A percentile compares a stretch with the other conserved stretches of the same genome.
Conservation (phyloP, 2,113 vertebrate species). For the Pelmatolapia mariae region DNA sequence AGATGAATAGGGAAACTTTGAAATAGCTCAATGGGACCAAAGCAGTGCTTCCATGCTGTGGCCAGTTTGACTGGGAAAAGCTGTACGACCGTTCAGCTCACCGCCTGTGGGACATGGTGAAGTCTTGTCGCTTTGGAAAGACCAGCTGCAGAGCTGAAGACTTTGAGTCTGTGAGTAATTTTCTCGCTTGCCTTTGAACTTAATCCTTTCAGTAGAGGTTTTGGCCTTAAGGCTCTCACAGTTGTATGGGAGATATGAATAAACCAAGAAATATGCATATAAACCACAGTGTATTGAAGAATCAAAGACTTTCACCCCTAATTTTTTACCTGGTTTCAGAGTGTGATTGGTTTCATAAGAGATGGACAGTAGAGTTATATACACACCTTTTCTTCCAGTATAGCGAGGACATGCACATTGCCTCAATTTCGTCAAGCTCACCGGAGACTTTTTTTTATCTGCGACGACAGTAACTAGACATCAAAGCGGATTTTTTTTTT, state of each 20-base stretch:
- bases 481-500: conserved; percentile 38
- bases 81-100: conserved; percentile 46
- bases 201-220: conserved; percentile 66
- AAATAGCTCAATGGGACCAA: conserved; percentile 7
- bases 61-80: conserved; percentile 51
- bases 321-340: conserved; percentile 41
- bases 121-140: conserved; percentile 56
- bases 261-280: conserved; percentile 67
- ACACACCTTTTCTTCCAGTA: conserved; percentile 2
- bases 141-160: conserved; percentile 61
- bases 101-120: conserved; percentile 67
- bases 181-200: conserved; percentile 70
- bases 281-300: conserved; percentile 50
- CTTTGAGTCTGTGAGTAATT: conserved; percentile 77
- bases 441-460: conserved; percentile 10
- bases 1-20: conserved; percentile 16
- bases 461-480: conserved; percentile 31
- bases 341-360: conserved; percentile 44
- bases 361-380: conserved; percentile 24
- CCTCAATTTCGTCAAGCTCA: conserved; percentile 16
- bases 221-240: conserved; percentile 52
- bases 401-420: conserved; percentile 16
- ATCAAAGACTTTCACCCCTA: conserved; percentile 46
- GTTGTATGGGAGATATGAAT: conserved; percentile 57
- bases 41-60: conserved; percentile 7